These are phyloP conservation scores for Osmoderma eremita DNA, from an alignment of 2,888 invertebrate species.

Conservation along the genomic window DNA sequence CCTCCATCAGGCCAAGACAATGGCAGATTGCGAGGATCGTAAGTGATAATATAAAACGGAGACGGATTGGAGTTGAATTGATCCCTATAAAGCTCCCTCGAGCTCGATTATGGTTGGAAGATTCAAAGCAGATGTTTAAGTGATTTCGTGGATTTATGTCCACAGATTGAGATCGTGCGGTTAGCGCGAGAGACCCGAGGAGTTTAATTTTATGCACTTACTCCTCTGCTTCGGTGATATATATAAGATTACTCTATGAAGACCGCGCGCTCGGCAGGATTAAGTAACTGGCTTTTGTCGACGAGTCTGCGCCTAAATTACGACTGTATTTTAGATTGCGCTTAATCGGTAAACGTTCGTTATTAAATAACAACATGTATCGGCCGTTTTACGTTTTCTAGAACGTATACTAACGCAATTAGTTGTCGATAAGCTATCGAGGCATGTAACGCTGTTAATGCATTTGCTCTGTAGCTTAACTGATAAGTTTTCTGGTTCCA, in stretches of 20 bases:
- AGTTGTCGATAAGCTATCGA: slow-evolving; percentile 16
- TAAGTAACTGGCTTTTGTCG: slow-evolving; percentile 31
- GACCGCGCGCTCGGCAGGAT: slow-evolving; percentile 23
- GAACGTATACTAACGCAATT: slow-evolving; percentile 12
- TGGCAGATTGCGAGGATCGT: slow-evolving; percentile 14
- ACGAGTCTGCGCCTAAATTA: slow-evolving; percentile 32
- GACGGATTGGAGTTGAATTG: slow-evolving; percentile 41
- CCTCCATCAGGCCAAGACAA: slow-evolving; percentile 17
- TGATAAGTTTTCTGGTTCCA: slow-evolving; percentile 3
- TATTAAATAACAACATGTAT: slow-evolving; percentile 15
- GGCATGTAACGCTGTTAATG: slow-evolving; percentile 27
- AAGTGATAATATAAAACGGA: slow-evolving; percentile 31
- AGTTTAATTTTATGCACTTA: slow-evolving; percentile 49
- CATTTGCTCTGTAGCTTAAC: slow-evolving; percentile 20
- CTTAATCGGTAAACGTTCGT: slow-evolving; percentile 13
- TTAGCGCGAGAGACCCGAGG: slow-evolving; percentile 43
- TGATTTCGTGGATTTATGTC: slow-evolving; percentile 51
- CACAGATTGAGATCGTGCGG: slow-evolving; percentile 49
- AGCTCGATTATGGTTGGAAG: slow-evolving; percentile 48
- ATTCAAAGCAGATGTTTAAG: slow-evolving; percentile 51
- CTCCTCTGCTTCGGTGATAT: slow-evolving; percentile 42
- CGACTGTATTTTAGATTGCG: slow-evolving; percentile 24
- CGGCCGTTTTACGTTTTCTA: neutral
- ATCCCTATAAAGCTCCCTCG: slow-evolving; percentile 43
- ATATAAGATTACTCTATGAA: slow-evolving; percentile 6